These are phyloP conservation scores for Hydrotaea cyrtoneurina DNA, from an alignment of 2,888 invertebrate species.

Conservation along the genomic window DNA sequence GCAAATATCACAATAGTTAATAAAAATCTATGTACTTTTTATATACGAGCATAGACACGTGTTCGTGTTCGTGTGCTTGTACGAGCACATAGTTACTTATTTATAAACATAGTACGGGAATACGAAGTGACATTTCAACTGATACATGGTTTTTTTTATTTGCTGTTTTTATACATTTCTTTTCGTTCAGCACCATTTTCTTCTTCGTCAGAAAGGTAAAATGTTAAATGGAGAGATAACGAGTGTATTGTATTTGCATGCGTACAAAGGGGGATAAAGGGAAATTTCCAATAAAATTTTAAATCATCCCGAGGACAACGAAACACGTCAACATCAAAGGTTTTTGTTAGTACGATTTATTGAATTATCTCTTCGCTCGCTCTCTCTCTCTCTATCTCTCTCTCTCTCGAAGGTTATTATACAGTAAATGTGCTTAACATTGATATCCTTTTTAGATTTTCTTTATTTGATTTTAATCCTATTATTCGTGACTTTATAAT, in stretches of 20 bases:
- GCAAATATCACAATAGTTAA: conserved; percentile 44
- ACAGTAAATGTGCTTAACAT: no score
- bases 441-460: no score
- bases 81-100: not conserved
- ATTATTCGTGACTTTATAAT: no score
- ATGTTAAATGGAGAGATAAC: not conserved
- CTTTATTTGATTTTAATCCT: no score
- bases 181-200: no score
- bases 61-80: no score
- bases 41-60: not conserved
- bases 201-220: not conserved
- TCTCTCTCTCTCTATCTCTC: no score
- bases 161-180: not conserved
- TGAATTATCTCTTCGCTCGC: no score
- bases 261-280: not conserved
- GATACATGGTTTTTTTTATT: no score
- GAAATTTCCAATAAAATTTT: not conserved
- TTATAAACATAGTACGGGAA: not conserved
- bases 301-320: not conserved
- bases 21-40: conserved; percentile 38
- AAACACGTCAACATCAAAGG: not conserved
- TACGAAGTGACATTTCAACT: not conserved
- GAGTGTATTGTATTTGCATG: not conserved
- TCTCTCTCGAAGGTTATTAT: no score
- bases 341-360: no score